Percentiles rank a stretch among this genome's conserved stretches.
Evolutionary conservation across 2,888 invertebrate species (phyloP).

Genomic region (Callimorpha dominula): DNA sequence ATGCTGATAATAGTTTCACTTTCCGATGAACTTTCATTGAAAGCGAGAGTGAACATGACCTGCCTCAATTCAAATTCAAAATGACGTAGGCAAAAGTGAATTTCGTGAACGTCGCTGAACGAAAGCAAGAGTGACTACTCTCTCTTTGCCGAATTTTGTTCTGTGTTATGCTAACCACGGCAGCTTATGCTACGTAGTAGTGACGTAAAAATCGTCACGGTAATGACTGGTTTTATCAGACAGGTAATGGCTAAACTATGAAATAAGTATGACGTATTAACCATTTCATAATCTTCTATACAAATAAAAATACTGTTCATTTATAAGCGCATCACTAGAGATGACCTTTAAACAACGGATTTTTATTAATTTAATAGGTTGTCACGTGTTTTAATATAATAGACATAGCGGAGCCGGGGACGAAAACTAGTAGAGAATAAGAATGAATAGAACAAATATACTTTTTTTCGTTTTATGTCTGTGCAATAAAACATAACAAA

Average conservation of each 20-base stretch:
- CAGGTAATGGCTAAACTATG: neutral
- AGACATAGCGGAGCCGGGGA: neutral
- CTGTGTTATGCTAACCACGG: conserved; percentile 22
- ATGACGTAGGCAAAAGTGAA: conserved; percentile 48
- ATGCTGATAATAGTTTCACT: conserved; percentile 50
- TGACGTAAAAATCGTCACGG: neutral
- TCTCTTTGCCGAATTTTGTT: conserved; percentile 28
- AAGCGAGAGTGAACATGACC: conserved; percentile 73
- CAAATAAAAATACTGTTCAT: neutral
- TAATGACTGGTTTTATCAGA: too few relatives aligned
- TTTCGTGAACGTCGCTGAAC: conserved; percentile 41
- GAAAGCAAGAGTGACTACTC: conserved; percentile 66
- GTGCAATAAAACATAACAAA: too few relatives aligned
- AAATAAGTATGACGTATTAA: neutral
- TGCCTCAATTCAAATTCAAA: conserved; percentile 44
- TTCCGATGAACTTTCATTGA: conserved; percentile 67
- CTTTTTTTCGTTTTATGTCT: too few relatives aligned
- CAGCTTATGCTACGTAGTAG: neutral
- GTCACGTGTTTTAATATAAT: neutral
- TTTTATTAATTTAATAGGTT: neutral
- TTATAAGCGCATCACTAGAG: neutral
- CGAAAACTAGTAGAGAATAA: neutral
- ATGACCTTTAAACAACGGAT: neutral
- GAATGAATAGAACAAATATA: too few relatives aligned
- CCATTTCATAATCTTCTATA: neutral